A percentile compares a stretch with the other conserved stretches of the same genome.
Conservation (phyloP, 1,140 invertebrate genomes). For the Pseudomyrmex cubaensis region DNA sequence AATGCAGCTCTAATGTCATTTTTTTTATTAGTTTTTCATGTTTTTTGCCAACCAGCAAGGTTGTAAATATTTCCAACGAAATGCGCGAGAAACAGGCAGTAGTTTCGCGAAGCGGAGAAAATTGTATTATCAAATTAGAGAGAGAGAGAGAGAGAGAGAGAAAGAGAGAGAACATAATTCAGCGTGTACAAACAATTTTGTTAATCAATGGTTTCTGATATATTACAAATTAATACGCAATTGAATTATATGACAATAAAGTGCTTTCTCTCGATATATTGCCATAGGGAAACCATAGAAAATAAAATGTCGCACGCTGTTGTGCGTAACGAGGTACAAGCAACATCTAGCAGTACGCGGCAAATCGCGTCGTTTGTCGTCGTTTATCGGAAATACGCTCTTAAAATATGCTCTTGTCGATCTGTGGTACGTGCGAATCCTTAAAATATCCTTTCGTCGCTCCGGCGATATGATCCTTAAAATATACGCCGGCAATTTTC, state of each 20-base stretch:
- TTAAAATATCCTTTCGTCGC: constrained; percentile 22
- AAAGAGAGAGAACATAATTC: neutral
- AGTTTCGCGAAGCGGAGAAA: too few species aligned
- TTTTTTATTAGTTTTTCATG: too few species aligned
- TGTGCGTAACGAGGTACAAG: neutral
- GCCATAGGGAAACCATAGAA: constrained; percentile 2
- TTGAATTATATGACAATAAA: neutral
- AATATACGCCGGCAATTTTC: constrained; percentile 22
- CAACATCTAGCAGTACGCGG: neutral
- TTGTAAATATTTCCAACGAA: too few species aligned
- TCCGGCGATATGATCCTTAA: constrained; percentile 10
- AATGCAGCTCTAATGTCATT: too few species aligned
- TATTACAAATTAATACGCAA: neutral
- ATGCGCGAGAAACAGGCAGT: too few species aligned
- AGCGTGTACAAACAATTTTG: neutral
- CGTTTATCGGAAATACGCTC: neutral
- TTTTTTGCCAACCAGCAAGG: too few species aligned
- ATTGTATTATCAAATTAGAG: too few species aligned
- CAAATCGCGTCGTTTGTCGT: neutral
- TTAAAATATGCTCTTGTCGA: constrained; percentile 36
- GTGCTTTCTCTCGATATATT: neutral
- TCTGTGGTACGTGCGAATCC: neutral
- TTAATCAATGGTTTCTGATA: neutral
- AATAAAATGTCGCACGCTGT: constrained; percentile 5
- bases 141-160: too few species aligned